phyloP scores from a whole-genome alignment of 2,888 invertebrate species.

The Ceraclea dissimilis region DNA sequence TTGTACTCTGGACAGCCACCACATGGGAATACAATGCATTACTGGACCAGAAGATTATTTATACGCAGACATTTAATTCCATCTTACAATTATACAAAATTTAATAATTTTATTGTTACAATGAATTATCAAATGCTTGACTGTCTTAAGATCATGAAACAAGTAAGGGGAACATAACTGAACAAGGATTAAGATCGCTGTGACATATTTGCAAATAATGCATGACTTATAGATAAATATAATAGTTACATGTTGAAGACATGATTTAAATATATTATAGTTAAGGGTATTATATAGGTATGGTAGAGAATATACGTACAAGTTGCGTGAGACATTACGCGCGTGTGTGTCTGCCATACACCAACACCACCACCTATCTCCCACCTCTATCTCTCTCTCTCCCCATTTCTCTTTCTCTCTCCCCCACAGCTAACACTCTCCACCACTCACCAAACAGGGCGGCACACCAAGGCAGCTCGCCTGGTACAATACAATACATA shows the following conservation, averaged over 20 bases:
- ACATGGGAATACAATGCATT: not conserved
- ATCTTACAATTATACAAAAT: too few species aligned
- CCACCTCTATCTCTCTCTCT: too few species aligned
- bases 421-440: constrained; percentile 1
- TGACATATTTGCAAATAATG: too few species aligned
- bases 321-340: not conserved
- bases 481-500: not conserved
- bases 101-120: too few species aligned
- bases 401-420: not conserved
- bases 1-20: not conserved
- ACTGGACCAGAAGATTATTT: not conserved
- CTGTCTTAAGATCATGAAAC: too few species aligned
- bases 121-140: too few species aligned
- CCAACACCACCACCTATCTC: not conserved
- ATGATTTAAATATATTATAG: too few species aligned
- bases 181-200: too few species aligned
- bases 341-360: not conserved
- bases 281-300: too few species aligned
- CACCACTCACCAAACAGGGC: not conserved
- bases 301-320: not conserved
- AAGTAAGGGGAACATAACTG: too few species aligned
- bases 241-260: too few species aligned
- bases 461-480: not conserved
- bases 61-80: not conserved
- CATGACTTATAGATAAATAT: too few species aligned